phyloP scores from a whole-genome alignment of 2,888 invertebrate genomes.

The Phalera bucephala region DNA sequence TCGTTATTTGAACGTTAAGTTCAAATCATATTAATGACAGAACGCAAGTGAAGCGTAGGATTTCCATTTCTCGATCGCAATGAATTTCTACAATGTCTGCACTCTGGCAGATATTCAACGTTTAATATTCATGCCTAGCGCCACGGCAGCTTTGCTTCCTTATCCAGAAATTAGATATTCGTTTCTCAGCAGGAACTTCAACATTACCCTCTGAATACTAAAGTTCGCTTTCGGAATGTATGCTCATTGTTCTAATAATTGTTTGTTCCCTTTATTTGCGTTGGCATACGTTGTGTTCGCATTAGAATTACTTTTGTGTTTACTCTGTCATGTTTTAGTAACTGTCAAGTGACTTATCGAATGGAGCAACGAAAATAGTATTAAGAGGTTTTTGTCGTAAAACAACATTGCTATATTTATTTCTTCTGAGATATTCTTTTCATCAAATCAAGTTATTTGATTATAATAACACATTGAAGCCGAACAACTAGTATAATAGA shows the following conservation, averaged over 20 bases:
- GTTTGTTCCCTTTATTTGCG: slow-evolving; percentile 10
- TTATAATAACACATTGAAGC: too few relatives aligned
- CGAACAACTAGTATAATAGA: too few relatives aligned
- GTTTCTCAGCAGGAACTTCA: slow-evolving; percentile 50
- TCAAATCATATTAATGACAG: slow-evolving; percentile 69
- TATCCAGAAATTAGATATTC: slow-evolving; percentile 64
- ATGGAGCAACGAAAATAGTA: too few relatives aligned
- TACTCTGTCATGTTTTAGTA: background rate
- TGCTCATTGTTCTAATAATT: slow-evolving; percentile 29
- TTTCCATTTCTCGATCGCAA: slow-evolving; percentile 65
- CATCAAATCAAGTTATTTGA: too few relatives aligned
- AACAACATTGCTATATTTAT: too few relatives aligned
- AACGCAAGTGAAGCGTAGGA: slow-evolving; percentile 63
- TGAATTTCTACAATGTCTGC: slow-evolving; percentile 69
- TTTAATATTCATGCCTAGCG: slow-evolving; percentile 70
- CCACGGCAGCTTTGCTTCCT: slow-evolving; percentile 56
- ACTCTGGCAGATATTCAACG: slow-evolving; percentile 59
- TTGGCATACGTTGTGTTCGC: slow-evolving; percentile 1
- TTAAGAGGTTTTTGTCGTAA: too few relatives aligned
- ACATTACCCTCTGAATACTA: slow-evolving; percentile 41
- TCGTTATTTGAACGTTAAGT: slow-evolving; percentile 45
- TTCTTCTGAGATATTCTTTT: too few relatives aligned
- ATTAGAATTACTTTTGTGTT: slow-evolving; percentile 8
- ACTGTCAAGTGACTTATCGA: too few relatives aligned
- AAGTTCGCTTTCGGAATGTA: slow-evolving; percentile 27